These are phyloP conservation scores for Aproaerema taeniolella DNA, from an alignment of 2,888 invertebrate genomes.

Conservation along the genomic window DNA sequence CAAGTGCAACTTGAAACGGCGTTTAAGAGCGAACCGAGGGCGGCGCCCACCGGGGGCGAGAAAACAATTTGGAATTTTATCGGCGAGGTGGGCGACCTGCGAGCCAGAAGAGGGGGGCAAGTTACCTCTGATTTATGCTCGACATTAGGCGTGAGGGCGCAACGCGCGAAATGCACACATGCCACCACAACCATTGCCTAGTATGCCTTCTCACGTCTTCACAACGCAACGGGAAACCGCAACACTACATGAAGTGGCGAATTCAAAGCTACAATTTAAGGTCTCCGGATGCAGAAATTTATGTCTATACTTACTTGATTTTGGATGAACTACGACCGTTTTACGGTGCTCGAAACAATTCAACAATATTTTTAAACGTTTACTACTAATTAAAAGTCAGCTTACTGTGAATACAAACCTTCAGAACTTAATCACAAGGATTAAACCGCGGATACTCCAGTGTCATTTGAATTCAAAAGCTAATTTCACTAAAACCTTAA, in stretches of 20 bases:
- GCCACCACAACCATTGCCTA: slow-evolving; percentile 45
- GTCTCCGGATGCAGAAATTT: too few relatives aligned
- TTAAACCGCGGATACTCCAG: slow-evolving; percentile 56
- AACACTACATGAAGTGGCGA: too few relatives aligned
- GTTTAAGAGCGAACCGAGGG: slow-evolving; percentile 75
- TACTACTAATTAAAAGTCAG: too few relatives aligned
- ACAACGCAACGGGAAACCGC: too few relatives aligned
- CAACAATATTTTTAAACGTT: too few relatives aligned
- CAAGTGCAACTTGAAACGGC: slow-evolving; percentile 76
- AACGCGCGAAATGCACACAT: slow-evolving; percentile 61
- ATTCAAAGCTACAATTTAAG: too few relatives aligned
- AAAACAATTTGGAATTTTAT: slow-evolving; percentile 77
- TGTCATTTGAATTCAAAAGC: slow-evolving; percentile 71
- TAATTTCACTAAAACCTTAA: slow-evolving; percentile 76
- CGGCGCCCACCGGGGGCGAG: slow-evolving; percentile 73
- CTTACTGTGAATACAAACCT: slow-evolving; percentile 38
- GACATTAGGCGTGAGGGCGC: slow-evolving; percentile 59
- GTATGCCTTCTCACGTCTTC: too few relatives aligned
- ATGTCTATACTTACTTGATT: too few relatives aligned
- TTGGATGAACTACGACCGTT: too few relatives aligned
- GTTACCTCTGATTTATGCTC: slow-evolving; percentile 71
- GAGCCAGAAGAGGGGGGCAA: slow-evolving; percentile 32
- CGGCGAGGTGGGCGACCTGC: slow-evolving; percentile 53
- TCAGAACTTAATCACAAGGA: slow-evolving; percentile 37
- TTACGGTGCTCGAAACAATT: too few relatives aligned